Evolutionary conservation across 2,797 vertebrate genomes (phyloP), one percentile per base, ranked within the genome.

Genomic region (Clarias laeviceps): DNA sequence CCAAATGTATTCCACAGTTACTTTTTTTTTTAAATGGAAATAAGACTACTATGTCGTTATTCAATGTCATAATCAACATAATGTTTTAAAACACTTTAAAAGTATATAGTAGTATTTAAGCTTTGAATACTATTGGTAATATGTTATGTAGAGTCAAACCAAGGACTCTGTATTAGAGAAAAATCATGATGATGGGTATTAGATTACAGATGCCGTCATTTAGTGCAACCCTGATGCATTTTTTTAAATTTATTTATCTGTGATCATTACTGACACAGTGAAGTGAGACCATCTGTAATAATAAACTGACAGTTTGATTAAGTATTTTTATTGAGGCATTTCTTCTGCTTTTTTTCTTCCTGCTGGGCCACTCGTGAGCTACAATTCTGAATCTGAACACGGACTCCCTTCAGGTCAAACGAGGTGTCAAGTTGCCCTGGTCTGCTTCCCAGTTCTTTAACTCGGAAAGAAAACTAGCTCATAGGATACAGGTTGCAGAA

Each of bases 381-480:
- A 78, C 82, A 70, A 57, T 82, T 72, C 84, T 82, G 73, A 72
- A 66, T 80, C 76, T 83, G 54, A 86, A 84, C 83, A 34, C 54
- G 68, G 79, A 87, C 83, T 73, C 61, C 77, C 82, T 90, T 86
- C 78, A 54, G 84, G 76, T 89, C 82, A 76, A 82, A 83, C 72
- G 69, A 88, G 88, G 79, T 88, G 87, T 90, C 85, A 57, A 24
- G 85, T 87, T 88, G 76, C 87, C 61, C 69, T 74, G 57, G 82
- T 79, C 81, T 85, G 84, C 83, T 85, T 80, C 64, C 59, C 56
- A 72, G 27, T 59, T 87, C 66, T 87, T 85, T 86, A 88, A 76
- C 65, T 88, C 68, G 70, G 83, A 88, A 85, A 88, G 82, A 87
- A 89, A 84, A 85, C 59, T 86, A 87, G 86, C 32, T 79, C 82